Conservation (phyloP, 1,140 invertebrate genomes). For the Mycetomoellerius zeteki region DNA sequence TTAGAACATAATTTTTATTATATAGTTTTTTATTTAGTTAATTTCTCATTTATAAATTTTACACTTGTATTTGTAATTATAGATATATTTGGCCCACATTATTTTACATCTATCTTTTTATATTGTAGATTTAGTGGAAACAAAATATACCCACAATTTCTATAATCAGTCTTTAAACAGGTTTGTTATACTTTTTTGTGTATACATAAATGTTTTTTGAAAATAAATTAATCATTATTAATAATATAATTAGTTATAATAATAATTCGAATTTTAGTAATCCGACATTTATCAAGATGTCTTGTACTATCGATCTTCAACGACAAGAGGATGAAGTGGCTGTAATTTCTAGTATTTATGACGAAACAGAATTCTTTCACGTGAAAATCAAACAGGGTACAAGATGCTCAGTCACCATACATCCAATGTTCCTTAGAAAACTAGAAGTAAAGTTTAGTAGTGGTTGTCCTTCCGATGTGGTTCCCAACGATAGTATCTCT, state of each 20-base stretch:
- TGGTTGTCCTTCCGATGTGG: not conserved
- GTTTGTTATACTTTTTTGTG: not conserved
- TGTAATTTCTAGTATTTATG: constrained; percentile 68
- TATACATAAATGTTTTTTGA: not conserved
- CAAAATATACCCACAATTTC: not conserved
- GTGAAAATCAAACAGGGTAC: constrained; percentile 1
- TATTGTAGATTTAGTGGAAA: not conserved
- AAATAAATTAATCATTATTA: constrained; percentile 2
- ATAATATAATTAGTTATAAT: not conserved
- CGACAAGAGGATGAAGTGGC: constrained; percentile 72
- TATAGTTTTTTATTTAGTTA: not conserved
- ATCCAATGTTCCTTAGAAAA: not conserved
- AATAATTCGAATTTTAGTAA: not conserved
- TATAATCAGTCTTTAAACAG: not conserved
- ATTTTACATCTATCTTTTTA: not conserved
- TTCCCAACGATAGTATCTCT: not conserved
- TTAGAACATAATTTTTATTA: not conserved
- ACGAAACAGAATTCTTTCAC: constrained; percentile 64
- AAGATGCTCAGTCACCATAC: constrained; percentile 54
- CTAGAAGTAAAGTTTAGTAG: constrained; percentile 24
- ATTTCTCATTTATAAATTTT: not conserved
- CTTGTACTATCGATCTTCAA: constrained; percentile 22
- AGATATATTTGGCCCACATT: not conserved
- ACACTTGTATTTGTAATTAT: not conserved
- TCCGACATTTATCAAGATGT: constrained; percentile 7